Conservation (phyloP, 1,140 invertebrate species). For the Drosophila grimshawi region DNA sequence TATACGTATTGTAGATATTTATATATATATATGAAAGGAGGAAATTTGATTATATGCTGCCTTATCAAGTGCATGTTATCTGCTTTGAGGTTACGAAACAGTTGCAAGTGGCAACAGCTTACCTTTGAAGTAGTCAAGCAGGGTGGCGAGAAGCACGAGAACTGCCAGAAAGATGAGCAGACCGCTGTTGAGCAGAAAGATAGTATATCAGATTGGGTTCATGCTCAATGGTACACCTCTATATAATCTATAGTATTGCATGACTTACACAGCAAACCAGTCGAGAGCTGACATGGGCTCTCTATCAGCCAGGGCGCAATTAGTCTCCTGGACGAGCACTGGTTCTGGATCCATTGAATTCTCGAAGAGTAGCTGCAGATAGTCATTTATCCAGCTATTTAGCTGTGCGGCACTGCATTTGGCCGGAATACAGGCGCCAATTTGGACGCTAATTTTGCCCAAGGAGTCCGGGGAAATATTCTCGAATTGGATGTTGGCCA, state of each 20-base stretch:
- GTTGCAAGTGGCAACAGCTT: not conserved
- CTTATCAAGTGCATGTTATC: not conserved
- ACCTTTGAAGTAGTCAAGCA: conserved; percentile 59
- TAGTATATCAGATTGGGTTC: not conserved
- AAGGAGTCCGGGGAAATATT: conserved; percentile 15
- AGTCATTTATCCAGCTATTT: conserved; percentile 42
- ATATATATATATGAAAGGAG: no score
- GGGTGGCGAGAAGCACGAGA: conserved; percentile 43
- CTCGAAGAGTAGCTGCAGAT: conserved; percentile 46
- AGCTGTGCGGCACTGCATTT: conserved; percentile 50
- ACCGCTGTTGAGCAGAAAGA: conserved; percentile 9
- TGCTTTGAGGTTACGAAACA: not conserved
- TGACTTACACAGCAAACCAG: conserved; percentile 72
- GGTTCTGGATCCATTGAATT: not conserved
- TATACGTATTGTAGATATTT: not conserved
- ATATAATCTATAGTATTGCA: not conserved
- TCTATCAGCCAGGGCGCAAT: conserved; percentile 31
- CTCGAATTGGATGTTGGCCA: conserved; percentile 54
- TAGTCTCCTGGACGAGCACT: conserved; percentile 47
- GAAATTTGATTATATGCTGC: not conserved
- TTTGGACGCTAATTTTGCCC: conserved; percentile 32
- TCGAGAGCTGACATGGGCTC: conserved; percentile 47
- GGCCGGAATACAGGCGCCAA: conserved; percentile 64
- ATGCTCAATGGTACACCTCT: not conserved
- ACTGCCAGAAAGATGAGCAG: conserved; percentile 34